Base-by-base conservation (phyloP, 2,797 vertebrate species). In the Heterohyrax brucei region DNA sequence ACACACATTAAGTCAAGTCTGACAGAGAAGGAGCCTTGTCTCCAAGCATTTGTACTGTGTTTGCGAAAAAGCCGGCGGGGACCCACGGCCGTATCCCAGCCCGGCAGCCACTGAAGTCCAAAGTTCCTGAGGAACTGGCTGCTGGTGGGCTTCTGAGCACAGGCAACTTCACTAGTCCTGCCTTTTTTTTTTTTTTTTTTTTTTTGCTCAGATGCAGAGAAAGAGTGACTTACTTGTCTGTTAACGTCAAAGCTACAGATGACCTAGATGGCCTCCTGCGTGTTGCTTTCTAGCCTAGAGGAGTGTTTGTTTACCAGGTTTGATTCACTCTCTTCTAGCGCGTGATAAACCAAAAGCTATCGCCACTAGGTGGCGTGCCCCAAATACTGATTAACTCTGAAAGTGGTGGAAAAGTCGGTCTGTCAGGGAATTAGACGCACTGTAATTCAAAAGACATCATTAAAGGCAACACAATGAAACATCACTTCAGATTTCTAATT, bases 351-450 rank as follows among this genome's bases (percentile, higher is more conserved):
- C 76, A 93, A 91, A 92, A 95, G 46, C 81, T 92, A 28, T 94
- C 76, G 2, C 98, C 98, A 96, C 97, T 98, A 98, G 98, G 96
- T 98, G 98, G 98, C 98, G 97, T 93, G 85, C 97, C 97, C 97
- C 97, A 93, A 98, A 98, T 98, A 98, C 97, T 30, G 80, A 98
- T 98, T 95, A 87, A 93, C 90, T 93, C 75, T 10, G 33, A 95
- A 89, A 30, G 4, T 10, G 89, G 96, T 66, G 91, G 62, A 94
- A 28, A 66, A 30, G 77, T 86, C 21, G 0, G 33, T 14, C 50
- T 64, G 85, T 86, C 30, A 50, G 87, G n/a, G 89, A 96, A 10
- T 24, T 30, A 89, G 75, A 89, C 89, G 44, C 14, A 12, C 77
- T 3, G 0, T 12, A 26, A 81, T 22, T 21, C 44, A 62, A 88